phyloP scores from a whole-genome alignment of 1,140 invertebrate genomes.

The Diuraphis noxia region DNA sequence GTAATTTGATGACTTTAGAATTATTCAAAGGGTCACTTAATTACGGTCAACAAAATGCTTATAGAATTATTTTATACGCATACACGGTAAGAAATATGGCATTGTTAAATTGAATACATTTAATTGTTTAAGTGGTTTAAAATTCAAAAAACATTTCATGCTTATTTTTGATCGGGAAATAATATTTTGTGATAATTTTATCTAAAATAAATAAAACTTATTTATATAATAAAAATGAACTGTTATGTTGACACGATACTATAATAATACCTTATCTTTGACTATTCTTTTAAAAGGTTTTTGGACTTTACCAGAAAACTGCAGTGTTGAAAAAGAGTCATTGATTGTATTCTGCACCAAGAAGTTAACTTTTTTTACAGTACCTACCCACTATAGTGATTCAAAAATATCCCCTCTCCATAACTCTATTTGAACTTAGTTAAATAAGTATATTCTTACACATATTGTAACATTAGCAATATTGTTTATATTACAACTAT shows the following conservation, averaged over 20 bases:
- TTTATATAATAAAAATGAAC: background rate
- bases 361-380: background rate
- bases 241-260: background rate
- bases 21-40: background rate
- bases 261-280: background rate
- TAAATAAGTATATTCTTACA: background rate
- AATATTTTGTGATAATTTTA: background rate
- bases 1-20: background rate
- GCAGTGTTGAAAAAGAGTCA: too few species aligned
- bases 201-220: background rate
- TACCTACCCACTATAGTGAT: background rate
- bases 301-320: background rate
- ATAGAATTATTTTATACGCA: background rate
- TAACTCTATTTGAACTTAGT: background rate
- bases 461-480: background rate
- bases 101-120: background rate
- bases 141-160: background rate
- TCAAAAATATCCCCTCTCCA: background rate
- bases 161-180: background rate
- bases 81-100: background rate
- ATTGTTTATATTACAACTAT: background rate
- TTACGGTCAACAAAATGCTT: background rate
- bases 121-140: background rate
- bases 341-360: background rate
- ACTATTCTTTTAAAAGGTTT: background rate